Percentiles rank a stretch among this genome's conserved stretches.
Evolutionary conservation across 1,140 invertebrate genomes (phyloP).

Genomic region (Orchesella cincta): DNA sequence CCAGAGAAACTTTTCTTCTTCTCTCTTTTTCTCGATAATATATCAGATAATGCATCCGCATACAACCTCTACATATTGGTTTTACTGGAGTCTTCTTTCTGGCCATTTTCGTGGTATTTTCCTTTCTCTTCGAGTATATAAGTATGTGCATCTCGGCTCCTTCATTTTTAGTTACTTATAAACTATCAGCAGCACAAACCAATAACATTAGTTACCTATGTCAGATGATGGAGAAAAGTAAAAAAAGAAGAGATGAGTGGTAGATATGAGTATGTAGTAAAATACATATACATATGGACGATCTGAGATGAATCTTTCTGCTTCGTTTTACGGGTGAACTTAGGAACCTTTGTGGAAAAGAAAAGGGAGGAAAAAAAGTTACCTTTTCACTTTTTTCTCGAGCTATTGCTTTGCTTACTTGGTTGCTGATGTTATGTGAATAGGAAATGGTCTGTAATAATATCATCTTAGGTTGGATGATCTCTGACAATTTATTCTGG

Average conservation of each 20-base stretch:
- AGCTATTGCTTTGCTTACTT: constrained; percentile 15
- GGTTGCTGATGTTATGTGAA: constrained; percentile 18
- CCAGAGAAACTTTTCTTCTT: constrained; percentile 39
- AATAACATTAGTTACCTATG: constrained; percentile 21
- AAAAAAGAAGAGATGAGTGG: neutral
- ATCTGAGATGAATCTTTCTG: constrained; percentile 18
- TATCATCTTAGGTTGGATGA: constrained; percentile 30
- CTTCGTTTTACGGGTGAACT: constrained; percentile 26
- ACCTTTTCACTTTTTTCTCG: constrained; percentile 1
- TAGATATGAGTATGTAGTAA: neutral
- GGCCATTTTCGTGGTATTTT: neutral
- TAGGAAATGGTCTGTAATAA: constrained; percentile 30
- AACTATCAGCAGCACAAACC: neutral
- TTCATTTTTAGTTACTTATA: constrained; percentile 21
- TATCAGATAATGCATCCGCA: constrained; percentile 12
- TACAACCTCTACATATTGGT: constrained; percentile 18
- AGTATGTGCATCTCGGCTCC: neutral
- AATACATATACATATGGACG: neutral
- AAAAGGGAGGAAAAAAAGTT: neutral
- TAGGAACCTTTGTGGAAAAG: neutral
- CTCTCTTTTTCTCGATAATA: constrained; percentile 13
- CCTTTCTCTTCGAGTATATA: neutral
- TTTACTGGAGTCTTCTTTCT: constrained; percentile 18
- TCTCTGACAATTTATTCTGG: constrained; percentile 28
- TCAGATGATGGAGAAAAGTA: neutral